A percentile compares a stretch with the other conserved stretches of the same genome.
These are phyloP conservation scores for Palloptera scutellata DNA, from an alignment of 2,888 invertebrate species.

Conservation along the genomic window DNA sequence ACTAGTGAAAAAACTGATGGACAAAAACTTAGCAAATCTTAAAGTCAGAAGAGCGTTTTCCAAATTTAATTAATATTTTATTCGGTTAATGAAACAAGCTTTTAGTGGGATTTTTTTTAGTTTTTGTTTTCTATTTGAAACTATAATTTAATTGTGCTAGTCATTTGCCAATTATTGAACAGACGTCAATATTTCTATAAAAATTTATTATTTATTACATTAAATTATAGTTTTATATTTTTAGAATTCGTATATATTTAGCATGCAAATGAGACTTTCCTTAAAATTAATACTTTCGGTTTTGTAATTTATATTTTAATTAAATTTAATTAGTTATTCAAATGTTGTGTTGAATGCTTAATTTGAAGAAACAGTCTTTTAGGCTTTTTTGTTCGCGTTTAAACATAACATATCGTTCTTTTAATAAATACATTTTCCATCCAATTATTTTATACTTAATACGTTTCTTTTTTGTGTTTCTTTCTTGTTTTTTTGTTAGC, in stretches of 20 bases:
- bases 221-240: conserved; percentile 9
- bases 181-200: not conserved
- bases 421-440: not conserved
- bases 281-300: not conserved
- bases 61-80: not conserved
- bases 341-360: conserved; percentile 14
- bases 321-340: conserved; percentile 19
- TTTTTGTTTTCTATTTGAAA: not conserved
- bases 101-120: not conserved
- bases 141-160: not conserved
- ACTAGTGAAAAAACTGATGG: no score
- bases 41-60: no score
- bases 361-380: conserved; percentile 51
- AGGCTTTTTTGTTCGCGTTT: conserved; percentile 42
- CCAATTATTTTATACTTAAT: not conserved
- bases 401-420: conserved; percentile 33
- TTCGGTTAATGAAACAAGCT: not conserved
- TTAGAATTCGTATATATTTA: conserved; percentile 5
- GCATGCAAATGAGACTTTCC: not conserved
- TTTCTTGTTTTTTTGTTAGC: conserved; percentile 4
- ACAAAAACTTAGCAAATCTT: no score
- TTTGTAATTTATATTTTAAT: not conserved
- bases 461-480: not conserved
- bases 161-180: not conserved
- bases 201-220: not conserved